phyloP scores from a whole-genome alignment of 2,797 vertebrate genomes.

The Chaenodraco wilsoni region DNA sequence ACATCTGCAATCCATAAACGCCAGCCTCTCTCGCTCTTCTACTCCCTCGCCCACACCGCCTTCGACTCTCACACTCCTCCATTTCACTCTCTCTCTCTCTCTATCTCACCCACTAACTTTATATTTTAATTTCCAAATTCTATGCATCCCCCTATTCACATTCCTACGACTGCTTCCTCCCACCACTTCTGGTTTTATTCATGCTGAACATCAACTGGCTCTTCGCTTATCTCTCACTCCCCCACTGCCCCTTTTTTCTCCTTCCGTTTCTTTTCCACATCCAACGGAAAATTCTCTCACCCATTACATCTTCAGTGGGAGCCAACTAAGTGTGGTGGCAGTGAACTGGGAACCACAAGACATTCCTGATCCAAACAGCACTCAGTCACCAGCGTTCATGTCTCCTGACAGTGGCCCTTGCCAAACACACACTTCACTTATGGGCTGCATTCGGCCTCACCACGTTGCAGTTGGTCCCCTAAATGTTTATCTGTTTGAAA shows the following conservation, averaged over 20 bases:
- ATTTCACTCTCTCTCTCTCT: slow-evolving; percentile 58
- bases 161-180: slow-evolving; percentile 64
- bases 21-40: slow-evolving; percentile 84
- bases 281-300: slow-evolving; percentile 85
- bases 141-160: slow-evolving; percentile 56
- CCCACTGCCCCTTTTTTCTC: slow-evolving; percentile 53
- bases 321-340: slow-evolving; percentile 85
- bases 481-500: slow-evolving; percentile 76
- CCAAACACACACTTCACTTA: slow-evolving; percentile 78
- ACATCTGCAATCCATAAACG: slow-evolving; percentile 91
- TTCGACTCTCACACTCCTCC: slow-evolving; percentile 76
- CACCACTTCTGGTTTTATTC: slow-evolving; percentile 69
- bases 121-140: slow-evolving; percentile 74
- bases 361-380: slow-evolving; percentile 81
- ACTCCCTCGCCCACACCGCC: slow-evolving; percentile 81
- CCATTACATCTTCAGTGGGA: slow-evolving; percentile 83
- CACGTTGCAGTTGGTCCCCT: slow-evolving; percentile 69
- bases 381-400: slow-evolving; percentile 78
- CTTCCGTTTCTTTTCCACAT: slow-evolving; percentile 76
- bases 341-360: slow-evolving; percentile 82
- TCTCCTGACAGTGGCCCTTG: slow-evolving; percentile 67
- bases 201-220: slow-evolving; percentile 68
- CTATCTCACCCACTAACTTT: slow-evolving; percentile 60
- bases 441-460: slow-evolving; percentile 65
- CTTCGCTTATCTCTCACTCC: slow-evolving; percentile 77